Evolutionary conservation across 2,113 vertebrate species (phyloP), one percentile per base, ranked within the genome.

Genomic region (Cyprinodon tularosa): DNA sequence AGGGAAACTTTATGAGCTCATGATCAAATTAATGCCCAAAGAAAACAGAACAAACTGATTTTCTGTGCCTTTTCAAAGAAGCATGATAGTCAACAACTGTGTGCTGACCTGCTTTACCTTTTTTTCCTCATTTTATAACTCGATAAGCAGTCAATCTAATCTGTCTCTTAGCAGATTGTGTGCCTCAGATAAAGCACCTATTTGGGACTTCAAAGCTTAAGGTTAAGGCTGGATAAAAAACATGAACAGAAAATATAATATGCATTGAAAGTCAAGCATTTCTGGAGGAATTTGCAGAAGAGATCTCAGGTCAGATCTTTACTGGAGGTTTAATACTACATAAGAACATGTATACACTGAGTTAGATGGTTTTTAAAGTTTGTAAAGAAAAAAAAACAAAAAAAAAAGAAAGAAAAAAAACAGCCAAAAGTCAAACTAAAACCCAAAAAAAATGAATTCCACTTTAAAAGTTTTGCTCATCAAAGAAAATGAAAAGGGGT

Each of bases 21-120:
- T n/a, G 45, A 92, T 92, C 76, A 82, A 87, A 89, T 84, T 85
- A 81, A 90, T 89, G 84, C 81, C 70, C 77, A 85, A 72, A 86
- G 77, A 81, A 53, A 77, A 83, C 77, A 81, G 87, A 86, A 85
- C 80, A 88, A 80, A 84, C 74, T 44, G 67, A 7, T 78, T 87
- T 89, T 88, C 79, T n/a, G 39, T 15, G 45, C 36, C 37, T 83
- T 82, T 82, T 85, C 66, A 53, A 59, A 29, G 22, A 66, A 12
- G 39, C 42, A 72, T 47, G 42, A 14, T 20, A n/a, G 7, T n/a
- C 20, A 57, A 57, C 50, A 57, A 57, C n/a, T 57, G 6, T 20
- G n/a, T 20, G 2, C 20, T n/a, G 17, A 57, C 50, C 7, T 53
- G 50, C 20, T 29, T 29, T 29, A 29, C 29, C 29, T 29, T 29